Base-by-base conservation (phyloP, 2,797 vertebrate genomes). In the Tokudaia tokunoshimensis region DNA sequence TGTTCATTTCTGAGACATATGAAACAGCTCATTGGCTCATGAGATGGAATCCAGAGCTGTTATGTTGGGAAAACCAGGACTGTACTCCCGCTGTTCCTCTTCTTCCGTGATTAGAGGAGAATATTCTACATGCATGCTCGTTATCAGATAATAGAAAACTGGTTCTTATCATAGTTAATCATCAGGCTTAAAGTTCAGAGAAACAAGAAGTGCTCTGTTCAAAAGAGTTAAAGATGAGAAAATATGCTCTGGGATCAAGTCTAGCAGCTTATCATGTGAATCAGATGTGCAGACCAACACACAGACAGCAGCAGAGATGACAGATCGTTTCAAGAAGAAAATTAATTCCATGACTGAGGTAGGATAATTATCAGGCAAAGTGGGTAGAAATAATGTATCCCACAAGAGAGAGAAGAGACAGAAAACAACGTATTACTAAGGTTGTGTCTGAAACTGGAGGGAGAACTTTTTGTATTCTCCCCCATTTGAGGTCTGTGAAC, bases 101-200 rank as follows among this genome's bases (percentile, higher is more conserved):
- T 81, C 17, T 87, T 47, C 9, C 70, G 1, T 75, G 29, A 92
- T 55, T 6, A 94, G 11, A 82, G 22, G 17, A 92, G 26, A 80
- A 93, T 59, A 29, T 55, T n/a, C 50, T 76, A 89, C 74, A 81
- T 24, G n/a, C 5, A 90, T 67, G 13, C 44, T 47, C 93, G 57
- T 41, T 15, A 92, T 93, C 52, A 74, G n/a, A 74, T 93, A 82
- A 61, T 31, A 92, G 65, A 87, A 91, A 91, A 85, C 6, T 50
- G 6, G 41, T 67, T 92, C 29, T 52, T 94, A 19, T 50, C 79
- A 86, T 88, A 75, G 41, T 95, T 80, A 89, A 94, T 82, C n/a
- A 10, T 17, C 34, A 8, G 41, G 2, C n/a, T 10, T 92, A 7
- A 89, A 89, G 24, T 72, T 81, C 7, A 12, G 78, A 95, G 72